Evolutionary conservation across 2,888 invertebrate genomes (phyloP), one percentile per base, ranked within the genome.

Genomic region (Dichetophora obliterata): DNA sequence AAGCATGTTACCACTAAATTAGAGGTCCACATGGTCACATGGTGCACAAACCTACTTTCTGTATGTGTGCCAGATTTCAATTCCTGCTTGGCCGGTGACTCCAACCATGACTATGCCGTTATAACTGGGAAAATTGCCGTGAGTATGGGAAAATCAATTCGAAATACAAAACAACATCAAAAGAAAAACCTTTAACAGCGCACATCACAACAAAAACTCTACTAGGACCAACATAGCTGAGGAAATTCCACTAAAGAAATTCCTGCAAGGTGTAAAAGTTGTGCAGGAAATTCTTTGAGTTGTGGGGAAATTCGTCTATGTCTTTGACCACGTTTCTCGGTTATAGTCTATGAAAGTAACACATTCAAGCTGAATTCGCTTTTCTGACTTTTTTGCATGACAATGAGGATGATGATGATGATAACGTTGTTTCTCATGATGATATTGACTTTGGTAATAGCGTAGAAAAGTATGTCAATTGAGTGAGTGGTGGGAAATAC

Each of bases 131-230:
- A 50, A 16, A 11, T 16, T 2, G 16, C 5, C 5, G n/a, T 19
- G 27, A 16, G 78, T 69, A 63, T 73, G 78, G 57, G 75, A 78
- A 78, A 78, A 78, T 78, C 78, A 75, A 78, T 78, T 59, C n/a
- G 31, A 19, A 34, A 71, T n/a, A 54, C 71, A 27, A 57, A 71
- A 71, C 19, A 48, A 50, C 22, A 59, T 24, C 24, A 8, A 66
- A 34, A 34, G n/a, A 6, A 66, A 19, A 66, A 66, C 27, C 22
- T 9, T n/a, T 43, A 37, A 31, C 19, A 66, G 14, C 11, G 11
- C 14, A 43, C 43, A 63, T 27, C 34, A 5, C 11, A 63, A 2
- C 63, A 14, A 19, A 63, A 34, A 14, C n/a, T 22, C 19, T 34
- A 5, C 31, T 34, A 14, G 16, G 22, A 1, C 27, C 50, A 48